Evolutionary conservation across 2,113 vertebrate genomes (phyloP).

Genomic region (Fregata magnificens): DNA sequence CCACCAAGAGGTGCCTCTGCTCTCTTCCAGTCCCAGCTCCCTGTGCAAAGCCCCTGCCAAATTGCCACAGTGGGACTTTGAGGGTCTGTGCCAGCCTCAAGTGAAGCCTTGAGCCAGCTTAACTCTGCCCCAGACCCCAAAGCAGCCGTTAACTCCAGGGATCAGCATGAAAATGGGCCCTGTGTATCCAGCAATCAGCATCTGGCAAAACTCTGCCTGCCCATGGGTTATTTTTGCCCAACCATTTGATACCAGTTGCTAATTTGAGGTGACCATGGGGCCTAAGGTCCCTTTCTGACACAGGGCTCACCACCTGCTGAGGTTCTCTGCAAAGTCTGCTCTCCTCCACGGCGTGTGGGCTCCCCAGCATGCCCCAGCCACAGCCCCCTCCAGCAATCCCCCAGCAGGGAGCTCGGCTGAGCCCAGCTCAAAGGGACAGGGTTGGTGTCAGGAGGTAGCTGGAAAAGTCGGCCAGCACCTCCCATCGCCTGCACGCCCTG

Average conservation of each 20-base stretch:
- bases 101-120: background rate
- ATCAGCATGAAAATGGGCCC: background rate
- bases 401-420: background rate
- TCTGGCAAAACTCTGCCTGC: background rate
- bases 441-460: background rate
- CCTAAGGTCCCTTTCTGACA: background rate
- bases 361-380: background rate
- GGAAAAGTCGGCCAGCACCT: background rate
- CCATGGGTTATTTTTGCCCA: slow-evolving; percentile 80
- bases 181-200: background rate
- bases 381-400: accelerated
- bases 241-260: slow-evolving; percentile 76
- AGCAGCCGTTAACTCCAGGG: background rate
- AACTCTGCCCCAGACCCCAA: background rate
- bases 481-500: accelerated
- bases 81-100: background rate
- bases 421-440: background rate
- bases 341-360: accelerated
- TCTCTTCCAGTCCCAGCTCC: background rate
- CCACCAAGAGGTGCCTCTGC: background rate
- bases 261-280: slow-evolving; percentile 47
- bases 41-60: background rate
- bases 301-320: background rate
- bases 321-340: background rate
- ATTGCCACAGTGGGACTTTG: accelerated